Conservation (phyloP, 2,888 invertebrate species). For the Myopa tessellatipennis region DNA sequence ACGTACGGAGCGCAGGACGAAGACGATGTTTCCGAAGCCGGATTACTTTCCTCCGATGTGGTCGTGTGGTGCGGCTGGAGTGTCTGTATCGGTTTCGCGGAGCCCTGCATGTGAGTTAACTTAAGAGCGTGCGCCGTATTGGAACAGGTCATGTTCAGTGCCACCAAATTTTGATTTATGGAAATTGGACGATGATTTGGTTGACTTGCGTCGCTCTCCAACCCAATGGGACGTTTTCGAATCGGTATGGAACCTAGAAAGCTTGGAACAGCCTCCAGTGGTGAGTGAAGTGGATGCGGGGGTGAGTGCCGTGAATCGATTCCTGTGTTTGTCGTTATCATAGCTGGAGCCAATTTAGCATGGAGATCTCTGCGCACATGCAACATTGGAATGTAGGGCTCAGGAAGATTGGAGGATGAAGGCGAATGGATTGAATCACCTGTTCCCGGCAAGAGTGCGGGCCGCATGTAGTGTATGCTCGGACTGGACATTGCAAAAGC, state of each 20-base stretch:
- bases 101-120: constrained; percentile 48
- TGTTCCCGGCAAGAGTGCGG: constrained; percentile 46
- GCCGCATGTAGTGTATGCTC: constrained; percentile 46
- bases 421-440: constrained; percentile 55
- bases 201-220: constrained; percentile 52
- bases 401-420: constrained; percentile 59
- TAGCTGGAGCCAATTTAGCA: constrained; percentile 63
- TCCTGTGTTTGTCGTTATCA: not conserved
- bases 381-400: constrained; percentile 72
- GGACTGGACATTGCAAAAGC: constrained; percentile 46
- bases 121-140: constrained; percentile 49
- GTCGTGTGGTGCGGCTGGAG: constrained; percentile 37
- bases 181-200: constrained; percentile 17
- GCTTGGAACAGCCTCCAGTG: constrained; percentile 66
- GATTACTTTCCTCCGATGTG: constrained; percentile 30
- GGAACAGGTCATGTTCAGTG: constrained; percentile 64
- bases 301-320: constrained; percentile 45
- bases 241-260: constrained; percentile 67
- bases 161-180: constrained; percentile 49
- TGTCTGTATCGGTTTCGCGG: constrained; percentile 45
- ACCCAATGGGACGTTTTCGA: constrained; percentile 62
- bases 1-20: constrained; percentile 51
- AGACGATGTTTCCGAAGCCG: constrained; percentile 26
- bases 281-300: constrained; percentile 63
- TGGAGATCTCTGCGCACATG: constrained; percentile 84